Percentiles rank a stretch among this genome's conserved stretches.
Conservation (phyloP, 2,113 vertebrate genomes). For the Oryzias celebensis region DNA sequence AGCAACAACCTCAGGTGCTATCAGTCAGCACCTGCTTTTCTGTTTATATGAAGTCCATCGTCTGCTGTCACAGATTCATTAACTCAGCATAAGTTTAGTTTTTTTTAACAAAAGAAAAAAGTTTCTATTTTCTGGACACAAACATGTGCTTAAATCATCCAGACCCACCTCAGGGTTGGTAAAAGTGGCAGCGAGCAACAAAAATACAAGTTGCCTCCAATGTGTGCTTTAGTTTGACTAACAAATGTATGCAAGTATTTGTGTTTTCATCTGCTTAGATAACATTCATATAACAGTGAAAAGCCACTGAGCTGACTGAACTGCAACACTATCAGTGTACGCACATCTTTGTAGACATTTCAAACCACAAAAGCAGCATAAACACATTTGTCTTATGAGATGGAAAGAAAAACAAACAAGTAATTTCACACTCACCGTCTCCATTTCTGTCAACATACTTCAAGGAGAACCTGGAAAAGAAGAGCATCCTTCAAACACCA, state of each 20-base stretch:
- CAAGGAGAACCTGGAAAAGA: slow-evolving; percentile 40
- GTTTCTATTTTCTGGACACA: neutral
- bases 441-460: slow-evolving; percentile 65
- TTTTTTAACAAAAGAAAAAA: neutral
- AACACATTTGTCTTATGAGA: neutral
- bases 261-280: slow-evolving; percentile 15
- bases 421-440: slow-evolving; percentile 67
- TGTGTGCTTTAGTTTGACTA: slow-evolving; percentile 66
- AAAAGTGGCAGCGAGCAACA: slow-evolving; percentile 17
- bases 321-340: too few species aligned
- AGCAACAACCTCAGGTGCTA: slow-evolving; percentile 12
- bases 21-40: slow-evolving; percentile 12
- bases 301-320: too few species aligned
- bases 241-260: slow-evolving; percentile 71
- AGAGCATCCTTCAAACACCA: slow-evolving; percentile 20
- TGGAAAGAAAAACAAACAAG: neutral
- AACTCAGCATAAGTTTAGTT: slow-evolving; percentile 19
- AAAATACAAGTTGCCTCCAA: slow-evolving; percentile 12
- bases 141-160: neutral
- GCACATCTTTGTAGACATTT: too few species aligned
- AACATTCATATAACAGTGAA: slow-evolving; percentile 24
- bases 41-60: neutral
- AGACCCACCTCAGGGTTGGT: neutral
- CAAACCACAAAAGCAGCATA: too few species aligned
- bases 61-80: neutral